A percentile compares a stretch with the other conserved stretches of the same genome.
Evolutionary conservation across 1,140 invertebrate species (phyloP).

Genomic region (Euura saliciscinereae): DNA sequence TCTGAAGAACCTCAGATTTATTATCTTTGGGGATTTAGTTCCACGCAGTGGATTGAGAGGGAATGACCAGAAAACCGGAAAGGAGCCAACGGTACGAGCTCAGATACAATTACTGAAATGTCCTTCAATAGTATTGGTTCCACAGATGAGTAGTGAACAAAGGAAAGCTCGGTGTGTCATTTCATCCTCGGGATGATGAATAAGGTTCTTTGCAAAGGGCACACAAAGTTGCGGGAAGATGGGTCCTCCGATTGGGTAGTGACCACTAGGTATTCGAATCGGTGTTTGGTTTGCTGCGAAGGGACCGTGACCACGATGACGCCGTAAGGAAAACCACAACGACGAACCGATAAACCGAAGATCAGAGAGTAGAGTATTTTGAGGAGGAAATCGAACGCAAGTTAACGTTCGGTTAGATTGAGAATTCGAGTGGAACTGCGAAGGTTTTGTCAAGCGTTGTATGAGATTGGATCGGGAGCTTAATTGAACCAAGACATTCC

Average conservation of each 20-base stretch:
- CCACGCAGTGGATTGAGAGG: too few relatives aligned
- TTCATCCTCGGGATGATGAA: too few relatives aligned
- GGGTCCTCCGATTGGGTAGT: background rate
- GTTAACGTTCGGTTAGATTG: constrained; percentile 35
- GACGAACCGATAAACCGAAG: constrained; percentile 36
- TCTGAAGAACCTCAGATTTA: too few relatives aligned
- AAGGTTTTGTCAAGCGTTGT: constrained; percentile 9
- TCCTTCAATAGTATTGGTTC: too few relatives aligned
- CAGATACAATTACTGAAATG: too few relatives aligned
- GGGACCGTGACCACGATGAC: background rate
- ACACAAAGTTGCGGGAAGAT: too few relatives aligned
- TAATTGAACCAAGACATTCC: constrained; percentile 7
- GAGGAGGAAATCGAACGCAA: constrained; percentile 39
- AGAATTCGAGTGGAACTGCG: constrained; percentile 19
- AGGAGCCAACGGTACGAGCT: too few relatives aligned
- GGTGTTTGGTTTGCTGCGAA: background rate
- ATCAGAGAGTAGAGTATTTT: constrained; percentile 26
- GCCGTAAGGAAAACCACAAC: background rate
- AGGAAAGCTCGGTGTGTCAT: too few relatives aligned
- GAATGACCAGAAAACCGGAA: too few relatives aligned
- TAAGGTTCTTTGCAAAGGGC: too few relatives aligned
- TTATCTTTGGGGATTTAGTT: too few relatives aligned
- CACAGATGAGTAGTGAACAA: too few relatives aligned
- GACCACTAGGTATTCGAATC: background rate
- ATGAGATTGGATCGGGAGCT: constrained; percentile 1